Evolutionary conservation across 2,888 invertebrate species (phyloP).

Genomic region (Subacronicta megacephala): DNA sequence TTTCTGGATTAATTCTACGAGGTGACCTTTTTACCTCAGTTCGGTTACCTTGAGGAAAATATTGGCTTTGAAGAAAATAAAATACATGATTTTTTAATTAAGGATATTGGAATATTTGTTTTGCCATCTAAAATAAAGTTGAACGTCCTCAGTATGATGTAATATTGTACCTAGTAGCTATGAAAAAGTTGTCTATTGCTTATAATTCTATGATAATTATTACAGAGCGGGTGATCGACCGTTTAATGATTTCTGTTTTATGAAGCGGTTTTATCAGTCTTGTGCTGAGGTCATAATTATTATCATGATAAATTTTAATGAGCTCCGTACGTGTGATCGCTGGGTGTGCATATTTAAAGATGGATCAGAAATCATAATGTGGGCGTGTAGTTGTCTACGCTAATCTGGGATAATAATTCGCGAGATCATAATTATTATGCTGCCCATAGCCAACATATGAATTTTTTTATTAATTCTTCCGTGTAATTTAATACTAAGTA

Average conservation of each 20-base stretch:
- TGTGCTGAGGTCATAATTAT: slow-evolving; percentile 9
- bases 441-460: too few relatives aligned
- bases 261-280: slow-evolving; percentile 20
- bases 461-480: too few relatives aligned
- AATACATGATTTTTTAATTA: slow-evolving; percentile 57
- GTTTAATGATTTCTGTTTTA: slow-evolving; percentile 45
- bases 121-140: slow-evolving; percentile 59
- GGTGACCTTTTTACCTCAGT: slow-evolving; percentile 35
- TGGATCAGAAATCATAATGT: not conserved
- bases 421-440: not conserved
- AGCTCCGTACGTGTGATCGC: not conserved
- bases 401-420: slow-evolving; percentile 2
- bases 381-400: slow-evolving; percentile 4
- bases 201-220: slow-evolving; percentile 11
- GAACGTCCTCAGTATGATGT: slow-evolving; percentile 52
- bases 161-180: slow-evolving; percentile 2
- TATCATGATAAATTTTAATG: slow-evolving; percentile 1
- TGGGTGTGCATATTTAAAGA: not conserved
- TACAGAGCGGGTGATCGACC: slow-evolving; percentile 52
- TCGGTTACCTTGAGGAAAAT: slow-evolving; percentile 49
- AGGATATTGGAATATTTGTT: slow-evolving; percentile 37
- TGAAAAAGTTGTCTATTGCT: slow-evolving; percentile 5
- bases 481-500: too few relatives aligned
- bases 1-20: slow-evolving; percentile 1
- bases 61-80: slow-evolving; percentile 10